Percentiles rank a stretch among this genome's conserved stretches.
phyloP scores from a whole-genome alignment of 2,113 vertebrate species.

The Thinocorus orbignyianus region DNA sequence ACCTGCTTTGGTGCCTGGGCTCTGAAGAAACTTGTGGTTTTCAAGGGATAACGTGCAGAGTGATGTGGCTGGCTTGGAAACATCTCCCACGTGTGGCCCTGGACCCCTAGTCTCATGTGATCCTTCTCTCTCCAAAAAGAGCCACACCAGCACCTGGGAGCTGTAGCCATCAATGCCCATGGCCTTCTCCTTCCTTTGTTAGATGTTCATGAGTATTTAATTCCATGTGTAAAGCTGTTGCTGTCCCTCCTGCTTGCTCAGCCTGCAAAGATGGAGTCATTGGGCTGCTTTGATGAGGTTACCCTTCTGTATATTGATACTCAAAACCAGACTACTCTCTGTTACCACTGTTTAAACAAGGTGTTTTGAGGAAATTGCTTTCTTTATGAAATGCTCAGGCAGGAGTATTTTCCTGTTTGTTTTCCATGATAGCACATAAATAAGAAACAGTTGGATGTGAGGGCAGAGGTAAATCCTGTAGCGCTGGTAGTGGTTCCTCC shows the following conservation, averaged over 20 bases:
- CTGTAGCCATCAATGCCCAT: not conserved
- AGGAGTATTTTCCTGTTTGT: not conserved
- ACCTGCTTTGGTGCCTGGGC: not conserved
- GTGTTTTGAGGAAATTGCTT: not conserved
- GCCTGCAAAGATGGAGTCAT: not conserved
- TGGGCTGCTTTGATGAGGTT: not conserved
- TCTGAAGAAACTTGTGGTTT: not conserved
- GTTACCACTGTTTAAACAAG: not conserved
- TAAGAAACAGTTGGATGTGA: not conserved
- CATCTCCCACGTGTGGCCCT: not conserved
- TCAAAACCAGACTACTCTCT: not conserved
- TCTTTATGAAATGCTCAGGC: not conserved
- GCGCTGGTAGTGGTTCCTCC: not conserved
- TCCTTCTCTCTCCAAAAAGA: not conserved
- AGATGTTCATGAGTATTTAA: not conserved
- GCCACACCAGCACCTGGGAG: not conserved
- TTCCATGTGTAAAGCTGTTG: not conserved
- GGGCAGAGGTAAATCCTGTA: not conserved
- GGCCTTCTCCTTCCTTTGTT: not conserved
- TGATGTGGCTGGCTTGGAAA: not conserved
- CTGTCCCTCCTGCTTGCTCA: not conserved
- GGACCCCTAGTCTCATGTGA: accelerated
- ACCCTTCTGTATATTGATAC: not conserved
- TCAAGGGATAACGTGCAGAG: not conserved
- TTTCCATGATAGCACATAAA: not conserved